phyloP scores from a whole-genome alignment of 1,140 invertebrate species.

The Nymphalis io region DNA sequence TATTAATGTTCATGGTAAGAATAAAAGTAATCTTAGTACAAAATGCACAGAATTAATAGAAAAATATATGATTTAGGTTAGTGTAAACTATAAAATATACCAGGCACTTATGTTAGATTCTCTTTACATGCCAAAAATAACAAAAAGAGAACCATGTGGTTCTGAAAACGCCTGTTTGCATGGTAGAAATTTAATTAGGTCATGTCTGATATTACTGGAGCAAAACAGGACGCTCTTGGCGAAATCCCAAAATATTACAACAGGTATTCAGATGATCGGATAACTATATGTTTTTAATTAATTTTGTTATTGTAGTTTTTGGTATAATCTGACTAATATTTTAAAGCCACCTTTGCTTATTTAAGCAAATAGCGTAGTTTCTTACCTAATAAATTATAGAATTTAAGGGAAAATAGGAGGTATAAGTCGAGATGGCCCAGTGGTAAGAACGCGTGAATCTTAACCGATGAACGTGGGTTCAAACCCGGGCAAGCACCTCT shows the following conservation, averaged over 20 bases:
- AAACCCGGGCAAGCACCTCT: too few relatives aligned
- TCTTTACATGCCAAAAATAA: neutral
- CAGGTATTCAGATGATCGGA: neutral
- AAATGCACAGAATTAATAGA: too few relatives aligned
- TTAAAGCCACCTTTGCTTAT: neutral
- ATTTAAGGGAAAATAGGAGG: too few relatives aligned
- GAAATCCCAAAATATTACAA: slow-evolving; percentile 33
- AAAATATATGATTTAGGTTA: too few relatives aligned
- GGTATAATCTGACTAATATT: neutral
- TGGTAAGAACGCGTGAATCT: too few relatives aligned
- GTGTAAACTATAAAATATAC: too few relatives aligned
- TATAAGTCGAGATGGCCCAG: too few relatives aligned
- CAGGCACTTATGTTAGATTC: too few relatives aligned
- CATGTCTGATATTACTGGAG: slow-evolving; percentile 15
- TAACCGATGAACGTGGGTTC: too few relatives aligned
- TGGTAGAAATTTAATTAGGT: slow-evolving; percentile 26
- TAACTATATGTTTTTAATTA: neutral
- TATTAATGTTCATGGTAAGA: neutral
- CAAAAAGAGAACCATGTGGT: slow-evolving; percentile 1
- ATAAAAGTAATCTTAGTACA: too few relatives aligned
- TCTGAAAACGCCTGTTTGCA: slow-evolving; percentile 13
- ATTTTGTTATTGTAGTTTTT: neutral
- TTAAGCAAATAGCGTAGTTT: too few relatives aligned
- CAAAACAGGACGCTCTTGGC: slow-evolving; percentile 16
- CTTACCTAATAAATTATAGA: too few relatives aligned